These are phyloP conservation scores for Phylloscopus collybita DNA, from an alignment of 2,797 vertebrate genomes.

Conservation along the genomic window DNA sequence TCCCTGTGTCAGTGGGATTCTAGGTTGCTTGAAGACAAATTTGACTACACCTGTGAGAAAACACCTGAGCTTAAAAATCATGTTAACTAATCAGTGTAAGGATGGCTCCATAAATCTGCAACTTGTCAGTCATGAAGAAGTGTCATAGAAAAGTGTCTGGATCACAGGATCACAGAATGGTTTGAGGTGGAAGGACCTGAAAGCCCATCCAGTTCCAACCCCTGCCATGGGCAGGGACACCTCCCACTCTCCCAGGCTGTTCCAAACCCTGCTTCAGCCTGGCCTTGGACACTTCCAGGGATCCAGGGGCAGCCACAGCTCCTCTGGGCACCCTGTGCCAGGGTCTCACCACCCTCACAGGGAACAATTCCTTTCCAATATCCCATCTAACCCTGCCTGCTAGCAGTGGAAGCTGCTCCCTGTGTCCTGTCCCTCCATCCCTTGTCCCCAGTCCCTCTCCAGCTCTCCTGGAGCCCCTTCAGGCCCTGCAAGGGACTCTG, in stretches of 20 bases:
- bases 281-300: neutral
- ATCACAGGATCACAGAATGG: too few species aligned
- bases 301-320: neutral
- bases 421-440: neutral
- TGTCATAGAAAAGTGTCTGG: neutral
- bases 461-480: neutral
- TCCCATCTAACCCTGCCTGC: accelerated
- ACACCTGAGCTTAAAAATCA: neutral
- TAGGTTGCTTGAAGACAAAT: neutral
- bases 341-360: accelerated
- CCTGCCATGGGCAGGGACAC: neutral
- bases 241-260: accelerated
- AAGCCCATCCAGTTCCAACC: accelerated
- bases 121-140: neutral
- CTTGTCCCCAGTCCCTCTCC: neutral
- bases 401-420: neutral
- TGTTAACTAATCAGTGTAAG: neutral
- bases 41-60: neutral
- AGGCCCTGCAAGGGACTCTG: accelerated
- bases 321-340: neutral
- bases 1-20: neutral
- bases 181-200: neutral
- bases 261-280: accelerated
- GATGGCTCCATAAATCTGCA: neutral
- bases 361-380: accelerated